Conservation (phyloP, 2,797 vertebrate genomes). For the Hydrocynus forskahlii region DNA sequence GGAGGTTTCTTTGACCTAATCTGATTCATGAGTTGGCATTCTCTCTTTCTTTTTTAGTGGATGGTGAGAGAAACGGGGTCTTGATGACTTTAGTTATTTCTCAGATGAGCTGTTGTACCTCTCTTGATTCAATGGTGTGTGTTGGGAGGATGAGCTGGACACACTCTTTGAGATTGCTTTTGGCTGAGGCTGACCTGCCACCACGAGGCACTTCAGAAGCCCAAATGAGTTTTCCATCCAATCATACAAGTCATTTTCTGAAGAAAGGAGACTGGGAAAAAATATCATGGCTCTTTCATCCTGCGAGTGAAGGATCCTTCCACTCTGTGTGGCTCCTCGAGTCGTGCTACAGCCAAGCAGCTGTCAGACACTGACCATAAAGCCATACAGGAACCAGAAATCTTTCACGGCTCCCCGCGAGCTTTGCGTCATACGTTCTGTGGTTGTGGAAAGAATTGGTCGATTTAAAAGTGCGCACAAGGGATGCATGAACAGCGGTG, state of each 20-base stretch:
- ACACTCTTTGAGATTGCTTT: constrained; percentile 54
- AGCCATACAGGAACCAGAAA: background rate
- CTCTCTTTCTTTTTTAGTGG: background rate
- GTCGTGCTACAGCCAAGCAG: background rate
- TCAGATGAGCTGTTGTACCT: constrained; percentile 45
- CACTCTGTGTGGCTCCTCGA: constrained; percentile 7
- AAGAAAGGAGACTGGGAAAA: constrained; percentile 43
- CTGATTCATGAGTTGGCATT: constrained; percentile 47
- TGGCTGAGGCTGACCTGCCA: constrained; percentile 56
- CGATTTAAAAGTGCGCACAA: background rate
- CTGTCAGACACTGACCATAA: background rate
- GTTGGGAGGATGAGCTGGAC: constrained; percentile 52
- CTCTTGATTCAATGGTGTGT: constrained; percentile 46
- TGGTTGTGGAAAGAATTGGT: background rate
- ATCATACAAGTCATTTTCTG: constrained; percentile 56
- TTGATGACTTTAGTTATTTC: constrained; percentile 59
- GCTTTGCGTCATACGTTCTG: constrained; percentile 1
- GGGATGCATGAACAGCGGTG: background rate
- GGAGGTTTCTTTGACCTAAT: constrained; percentile 37
- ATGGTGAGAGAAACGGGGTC: background rate
- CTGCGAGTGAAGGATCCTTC: background rate
- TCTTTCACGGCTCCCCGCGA: background rate
- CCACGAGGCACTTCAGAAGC: constrained; percentile 42
- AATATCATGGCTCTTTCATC: constrained; percentile 29
- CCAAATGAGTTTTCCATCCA: constrained; percentile 50